Percentiles rank a stretch among this genome's conserved stretches.
These are phyloP conservation scores for Calcarius ornatus DNA, from an alignment of 2,113 vertebrate species.

Conservation along the genomic window DNA sequence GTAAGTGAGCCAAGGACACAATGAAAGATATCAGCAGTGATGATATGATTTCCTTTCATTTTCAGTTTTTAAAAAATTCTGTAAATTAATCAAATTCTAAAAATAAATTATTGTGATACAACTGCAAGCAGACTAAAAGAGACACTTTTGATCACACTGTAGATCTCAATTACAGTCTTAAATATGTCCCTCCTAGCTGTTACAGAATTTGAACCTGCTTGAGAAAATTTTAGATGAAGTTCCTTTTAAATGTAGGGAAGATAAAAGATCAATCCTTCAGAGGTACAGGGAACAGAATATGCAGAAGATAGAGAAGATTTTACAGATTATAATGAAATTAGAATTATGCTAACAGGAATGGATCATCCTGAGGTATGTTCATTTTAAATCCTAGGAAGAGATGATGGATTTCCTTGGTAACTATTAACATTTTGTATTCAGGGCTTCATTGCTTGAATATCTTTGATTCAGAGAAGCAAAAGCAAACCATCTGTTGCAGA, in stretches of 20 bases:
- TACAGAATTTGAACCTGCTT: not conserved
- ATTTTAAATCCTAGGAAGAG: not conserved
- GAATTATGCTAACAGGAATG: not conserved
- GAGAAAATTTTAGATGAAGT: slow-evolving; percentile 8
- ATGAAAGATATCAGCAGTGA: not conserved
- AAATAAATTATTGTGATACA: not conserved
- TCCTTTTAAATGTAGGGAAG: slow-evolving; percentile 8
- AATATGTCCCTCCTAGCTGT: not conserved
- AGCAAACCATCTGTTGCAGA: not conserved
- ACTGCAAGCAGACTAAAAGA: not conserved
- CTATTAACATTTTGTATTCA: not conserved
- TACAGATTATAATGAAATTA: slow-evolving; percentile 4
- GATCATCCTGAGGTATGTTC: not conserved
- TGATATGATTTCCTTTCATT: slow-evolving; percentile 44
- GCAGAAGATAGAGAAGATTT: not conserved
- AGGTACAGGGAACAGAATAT: not conserved
- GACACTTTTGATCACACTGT: not conserved
- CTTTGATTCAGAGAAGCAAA: not conserved
- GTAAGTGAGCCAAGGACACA: not conserved
- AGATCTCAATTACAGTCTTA: not conserved
- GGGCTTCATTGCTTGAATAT: not conserved
- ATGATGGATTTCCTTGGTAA: not conserved
- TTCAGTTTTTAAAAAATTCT: not conserved
- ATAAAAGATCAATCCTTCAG: slow-evolving; percentile 1
- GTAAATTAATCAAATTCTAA: slow-evolving; percentile 13